Evolutionary conservation across 2,113 vertebrate genomes (phyloP).

Genomic region (Ginglymostoma cirratum): DNA sequence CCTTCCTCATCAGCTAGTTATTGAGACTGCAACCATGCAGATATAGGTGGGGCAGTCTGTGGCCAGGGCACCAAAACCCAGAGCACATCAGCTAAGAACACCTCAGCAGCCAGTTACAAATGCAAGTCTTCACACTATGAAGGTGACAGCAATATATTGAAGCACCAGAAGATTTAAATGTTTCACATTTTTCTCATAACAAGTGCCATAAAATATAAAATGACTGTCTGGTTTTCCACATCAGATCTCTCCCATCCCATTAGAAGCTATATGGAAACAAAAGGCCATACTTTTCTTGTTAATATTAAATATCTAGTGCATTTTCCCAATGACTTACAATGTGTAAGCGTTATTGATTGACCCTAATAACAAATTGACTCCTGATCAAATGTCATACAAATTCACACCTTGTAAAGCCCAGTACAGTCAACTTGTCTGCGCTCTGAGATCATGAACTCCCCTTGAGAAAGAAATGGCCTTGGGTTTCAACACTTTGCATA

Average conservation of each 20-base stretch:
- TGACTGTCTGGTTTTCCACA: background rate
- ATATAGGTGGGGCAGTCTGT: background rate
- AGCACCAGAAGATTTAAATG: background rate
- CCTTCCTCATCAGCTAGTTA: background rate
- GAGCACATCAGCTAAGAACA: background rate
- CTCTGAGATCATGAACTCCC: background rate
- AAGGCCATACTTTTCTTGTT: background rate
- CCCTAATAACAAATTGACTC: background rate
- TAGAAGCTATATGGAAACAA: background rate
- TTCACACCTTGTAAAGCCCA: background rate
- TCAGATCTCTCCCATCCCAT: background rate
- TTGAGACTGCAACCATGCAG: too few relatives aligned
- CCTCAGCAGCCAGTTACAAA: background rate
- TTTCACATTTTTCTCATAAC: background rate
- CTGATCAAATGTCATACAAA: background rate
- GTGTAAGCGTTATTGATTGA: background rate
- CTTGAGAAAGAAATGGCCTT: background rate
- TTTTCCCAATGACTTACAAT: background rate
- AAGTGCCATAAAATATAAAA: background rate
- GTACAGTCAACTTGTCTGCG: background rate
- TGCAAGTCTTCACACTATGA: background rate
- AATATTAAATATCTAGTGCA: background rate
- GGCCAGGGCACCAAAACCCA: background rate
- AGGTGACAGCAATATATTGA: background rate
- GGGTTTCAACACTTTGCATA: background rate